Percentiles rank a stretch among this genome's conserved stretches.
Evolutionary conservation across 2,888 invertebrate species (phyloP).

Genomic region (Drosophila paranaensis): DNA sequence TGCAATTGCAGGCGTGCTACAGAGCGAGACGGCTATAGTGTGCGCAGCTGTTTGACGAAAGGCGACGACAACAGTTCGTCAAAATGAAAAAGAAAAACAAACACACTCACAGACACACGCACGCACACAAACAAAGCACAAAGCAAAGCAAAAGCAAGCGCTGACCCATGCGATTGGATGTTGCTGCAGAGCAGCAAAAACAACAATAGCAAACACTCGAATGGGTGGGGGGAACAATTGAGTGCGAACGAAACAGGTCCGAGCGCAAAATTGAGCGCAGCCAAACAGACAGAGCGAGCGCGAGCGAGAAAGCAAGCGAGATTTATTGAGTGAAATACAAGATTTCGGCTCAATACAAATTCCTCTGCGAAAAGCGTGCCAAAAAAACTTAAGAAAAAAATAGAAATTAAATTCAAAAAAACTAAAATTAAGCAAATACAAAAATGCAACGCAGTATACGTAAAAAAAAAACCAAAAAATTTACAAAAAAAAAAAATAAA

Average conservation of each 20-base stretch:
- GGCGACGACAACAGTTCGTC: constrained; percentile 80
- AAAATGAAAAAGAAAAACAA: constrained; percentile 51
- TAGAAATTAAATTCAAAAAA: constrained; percentile 19
- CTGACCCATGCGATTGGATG: constrained; percentile 74
- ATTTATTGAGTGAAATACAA: constrained; percentile 48
- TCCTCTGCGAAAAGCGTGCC: constrained; percentile 56
- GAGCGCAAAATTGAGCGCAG: constrained; percentile 20
- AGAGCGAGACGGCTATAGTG: constrained; percentile 59
- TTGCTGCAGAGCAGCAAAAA: constrained; percentile 40
- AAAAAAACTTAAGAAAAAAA: constrained; percentile 40
- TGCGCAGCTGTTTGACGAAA: constrained; percentile 65
- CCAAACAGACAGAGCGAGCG: neutral
- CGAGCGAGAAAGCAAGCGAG: neutral
- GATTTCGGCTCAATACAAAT: constrained; percentile 20
- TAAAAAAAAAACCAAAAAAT: constrained; percentile 49
- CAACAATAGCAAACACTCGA: constrained; percentile 46
- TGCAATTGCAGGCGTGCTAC: constrained; percentile 50
- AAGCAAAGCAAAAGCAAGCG: constrained; percentile 53
- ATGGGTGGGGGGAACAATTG: constrained; percentile 64
- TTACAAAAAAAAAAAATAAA: constrained; percentile 15
- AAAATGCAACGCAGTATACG: constrained; percentile 81
- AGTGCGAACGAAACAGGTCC: constrained; percentile 49
- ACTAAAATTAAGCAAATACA: constrained; percentile 60
- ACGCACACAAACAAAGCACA: constrained; percentile 52
- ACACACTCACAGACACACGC: constrained; percentile 16